Percentiles rank a stretch among this genome's conserved stretches.
Conservation (phyloP, 2,113 vertebrate genomes). For the Rhynchopsitta pachyrhyncha region DNA sequence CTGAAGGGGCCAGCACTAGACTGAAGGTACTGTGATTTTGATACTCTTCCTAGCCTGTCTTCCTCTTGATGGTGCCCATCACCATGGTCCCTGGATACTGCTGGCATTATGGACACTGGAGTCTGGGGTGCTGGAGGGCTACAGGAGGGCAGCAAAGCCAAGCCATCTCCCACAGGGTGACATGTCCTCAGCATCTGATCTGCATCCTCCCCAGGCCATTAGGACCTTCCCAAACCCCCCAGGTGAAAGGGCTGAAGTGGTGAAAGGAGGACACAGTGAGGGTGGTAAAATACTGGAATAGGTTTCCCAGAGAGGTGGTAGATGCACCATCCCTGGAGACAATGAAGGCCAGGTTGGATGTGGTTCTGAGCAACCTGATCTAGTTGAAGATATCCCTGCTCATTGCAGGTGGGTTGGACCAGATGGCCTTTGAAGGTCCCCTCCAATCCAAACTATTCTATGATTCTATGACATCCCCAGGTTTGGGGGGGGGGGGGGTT, state of each 20-base stretch:
- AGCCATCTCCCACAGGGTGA: neutral
- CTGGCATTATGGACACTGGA: neutral
- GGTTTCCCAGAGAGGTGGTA: neutral
- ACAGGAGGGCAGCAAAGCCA: neutral
- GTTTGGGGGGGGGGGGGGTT: rapidly evolving
- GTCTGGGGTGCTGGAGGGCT: neutral
- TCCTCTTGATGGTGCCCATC: neutral
- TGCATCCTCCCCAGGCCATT: rapidly evolving
- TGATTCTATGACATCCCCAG: neutral
- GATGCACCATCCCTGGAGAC: neutral
- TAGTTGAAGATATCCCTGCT: neutral
- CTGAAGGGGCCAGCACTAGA: neutral
- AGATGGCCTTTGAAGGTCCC: neutral
- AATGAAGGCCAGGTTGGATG: neutral
- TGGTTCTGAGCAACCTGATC: neutral
- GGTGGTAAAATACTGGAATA: neutral
- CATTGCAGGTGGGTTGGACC: neutral
- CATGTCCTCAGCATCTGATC: neutral
- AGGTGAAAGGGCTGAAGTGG: neutral
- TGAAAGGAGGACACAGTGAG: neutral
- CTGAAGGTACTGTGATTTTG: neutral
- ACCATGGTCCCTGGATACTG: neutral
- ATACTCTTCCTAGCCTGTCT: neutral
- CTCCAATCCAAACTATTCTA: neutral
- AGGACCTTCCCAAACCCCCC: neutral